These are phyloP conservation scores for Oncorhynchus gorbuscha DNA, from an alignment of 2,113 vertebrate genomes.

Conservation along the genomic window DNA sequence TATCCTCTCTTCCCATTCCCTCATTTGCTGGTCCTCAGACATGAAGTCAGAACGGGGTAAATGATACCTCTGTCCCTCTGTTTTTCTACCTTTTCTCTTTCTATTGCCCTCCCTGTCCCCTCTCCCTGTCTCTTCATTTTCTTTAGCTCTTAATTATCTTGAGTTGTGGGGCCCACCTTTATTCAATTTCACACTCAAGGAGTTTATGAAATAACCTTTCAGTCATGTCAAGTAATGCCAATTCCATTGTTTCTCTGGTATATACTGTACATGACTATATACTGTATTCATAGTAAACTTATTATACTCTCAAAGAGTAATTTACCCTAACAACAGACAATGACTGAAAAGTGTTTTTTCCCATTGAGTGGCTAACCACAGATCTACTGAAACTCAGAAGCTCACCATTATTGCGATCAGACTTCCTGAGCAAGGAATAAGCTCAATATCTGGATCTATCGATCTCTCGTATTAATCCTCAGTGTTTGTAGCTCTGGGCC, in stretches of 20 bases:
- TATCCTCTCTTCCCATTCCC: conserved; percentile 55
- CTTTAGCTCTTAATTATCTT: background rate
- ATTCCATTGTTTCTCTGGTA: background rate
- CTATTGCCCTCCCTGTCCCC: conserved; percentile 36
- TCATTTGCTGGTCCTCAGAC: conserved; percentile 85
- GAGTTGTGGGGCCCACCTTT: background rate
- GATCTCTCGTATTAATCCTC: background rate
- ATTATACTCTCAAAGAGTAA: background rate
- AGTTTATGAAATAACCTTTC: background rate
- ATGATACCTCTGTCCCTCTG: conserved; percentile 69
- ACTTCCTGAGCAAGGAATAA: background rate
- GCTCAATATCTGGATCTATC: background rate
- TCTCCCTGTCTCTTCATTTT: background rate
- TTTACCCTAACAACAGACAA: background rate
- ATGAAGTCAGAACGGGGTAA: conserved; percentile 92
- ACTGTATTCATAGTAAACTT: background rate
- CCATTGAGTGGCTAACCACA: conserved; percentile 32
- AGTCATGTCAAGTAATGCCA: background rate
- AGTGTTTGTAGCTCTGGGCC: background rate
- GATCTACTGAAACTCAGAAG: conserved; percentile 50
- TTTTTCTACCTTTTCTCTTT: conserved; percentile 43
- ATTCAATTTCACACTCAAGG: background rate
- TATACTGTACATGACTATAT: background rate
- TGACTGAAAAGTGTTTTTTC: conserved; percentile 7
- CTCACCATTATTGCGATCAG: background rate